Base-by-base conservation (phyloP, 2,888 invertebrate species). In the Meiosimyza platycephala region DNA sequence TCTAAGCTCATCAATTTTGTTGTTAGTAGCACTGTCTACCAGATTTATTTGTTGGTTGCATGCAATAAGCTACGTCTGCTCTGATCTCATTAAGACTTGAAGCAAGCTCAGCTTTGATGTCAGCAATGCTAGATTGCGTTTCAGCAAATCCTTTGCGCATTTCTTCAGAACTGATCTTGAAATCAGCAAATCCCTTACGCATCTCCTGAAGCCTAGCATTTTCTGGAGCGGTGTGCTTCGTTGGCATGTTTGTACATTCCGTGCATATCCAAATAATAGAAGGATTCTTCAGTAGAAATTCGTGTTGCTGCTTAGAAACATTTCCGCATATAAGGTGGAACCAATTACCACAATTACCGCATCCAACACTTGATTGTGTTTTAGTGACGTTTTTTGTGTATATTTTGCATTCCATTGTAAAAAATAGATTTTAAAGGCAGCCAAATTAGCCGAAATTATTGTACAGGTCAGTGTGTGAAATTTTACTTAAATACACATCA, bases 261-360 rank as follows among this genome's bases (percentile, higher is more conserved):
- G n/a, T 54, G 54, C 54, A 54, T 54, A 9, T 54, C 6, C n/a
- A 54, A 54, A 18, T 16, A 54, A 54, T 16, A 15, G 4, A 16
- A 54, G n/a, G 54, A 15, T 54, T 54, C 18, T 54, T 54, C n/a
- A 54, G n/a, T n/a, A n/a, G n/a, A n/a, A n/a, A n/a, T n/a, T n/a
- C n/a, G n/a, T n/a, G n/a, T n/a, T n/a, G n/a, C n/a, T 54, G 18
- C 54, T 54, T n/a, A 54, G 54, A 16, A 54, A 54, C 54, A 54
- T 9, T 18, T 6, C 6, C 54, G 18, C 54, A 54, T 15, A 18
- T 16, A 6, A 54, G n/a, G 9, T 54, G 54, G 54, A 54, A 54
- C 54, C 54, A 13, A 15, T 54, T 6, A 54, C 13, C 54, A 54
- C 54, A 54, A 9, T 16, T 18, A 16, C 54, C 54, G 6, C 54